A percentile compares a stretch with the other conserved stretches of the same genome.
phyloP scores from a whole-genome alignment of 1,140 invertebrate species.

The Pseudomyrmex flavicornis region DNA sequence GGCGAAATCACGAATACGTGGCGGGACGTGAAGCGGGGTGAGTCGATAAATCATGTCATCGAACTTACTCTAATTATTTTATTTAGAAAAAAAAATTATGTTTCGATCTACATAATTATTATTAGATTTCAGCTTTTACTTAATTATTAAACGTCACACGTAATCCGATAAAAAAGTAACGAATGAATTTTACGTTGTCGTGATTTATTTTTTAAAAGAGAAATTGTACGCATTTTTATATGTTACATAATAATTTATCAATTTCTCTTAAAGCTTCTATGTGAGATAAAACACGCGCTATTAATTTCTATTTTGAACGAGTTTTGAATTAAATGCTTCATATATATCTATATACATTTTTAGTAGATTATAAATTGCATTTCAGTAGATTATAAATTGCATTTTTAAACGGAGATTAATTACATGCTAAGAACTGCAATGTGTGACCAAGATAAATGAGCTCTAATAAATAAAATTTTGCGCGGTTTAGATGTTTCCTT shows the following conservation, averaged over 20 bases:
- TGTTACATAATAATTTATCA: conserved; percentile 25
- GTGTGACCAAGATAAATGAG: conserved; percentile 56
- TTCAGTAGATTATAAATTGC: conserved; percentile 13
- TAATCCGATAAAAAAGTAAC: neutral
- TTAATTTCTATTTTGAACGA: conserved; percentile 6
- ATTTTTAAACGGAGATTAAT: conserved; percentile 1
- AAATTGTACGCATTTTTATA: neutral
- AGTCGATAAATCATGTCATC: conserved; percentile 61
- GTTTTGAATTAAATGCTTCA: neutral
- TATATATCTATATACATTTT: too few species aligned
- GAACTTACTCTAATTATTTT: conserved; percentile 9
- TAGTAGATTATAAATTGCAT: neutral
- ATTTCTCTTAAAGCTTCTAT: neutral
- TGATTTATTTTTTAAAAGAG: neutral
- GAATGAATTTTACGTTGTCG: neutral
- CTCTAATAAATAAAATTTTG: conserved; percentile 72
- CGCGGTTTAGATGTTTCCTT: conserved; percentile 32
- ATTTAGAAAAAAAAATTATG: conserved; percentile 16
- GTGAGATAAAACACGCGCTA: neutral
- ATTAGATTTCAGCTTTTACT: neutral
- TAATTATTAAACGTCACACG: neutral
- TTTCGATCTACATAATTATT: neutral
- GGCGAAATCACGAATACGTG: conserved; percentile 83
- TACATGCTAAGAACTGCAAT: conserved; percentile 23
- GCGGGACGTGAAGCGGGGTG: conserved; percentile 82